Base-by-base conservation (phyloP, 1,140 invertebrate species). In the Drosophila repletoides region DNA sequence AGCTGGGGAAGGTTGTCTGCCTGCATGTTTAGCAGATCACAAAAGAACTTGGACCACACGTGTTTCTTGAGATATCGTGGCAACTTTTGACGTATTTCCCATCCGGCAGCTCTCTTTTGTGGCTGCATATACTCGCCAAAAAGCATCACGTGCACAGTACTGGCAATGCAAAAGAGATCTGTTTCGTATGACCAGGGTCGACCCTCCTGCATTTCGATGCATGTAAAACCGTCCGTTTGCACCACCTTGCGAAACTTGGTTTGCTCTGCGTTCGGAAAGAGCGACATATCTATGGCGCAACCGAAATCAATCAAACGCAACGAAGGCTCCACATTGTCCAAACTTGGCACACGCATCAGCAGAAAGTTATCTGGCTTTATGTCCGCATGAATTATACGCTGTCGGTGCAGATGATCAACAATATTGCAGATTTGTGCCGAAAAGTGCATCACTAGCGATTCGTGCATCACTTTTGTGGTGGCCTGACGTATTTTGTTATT, bases 331-430 rank as follows among this genome's bases (percentile, higher is more conserved):
- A 61, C 40, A 15, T 55, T 68, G 48, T 89, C 88, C 28, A 86
- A 75, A 24, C 64, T 88, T 10, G 88, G 88, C 14, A 89, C 84
- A 17, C 88, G 84, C 91, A 95, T 94, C 34, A 98, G 91, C 72
- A 99, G 91, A 90, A 99, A 98, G 91, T 99, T 99, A 86, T 99
- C 98, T 0, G 98, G 98, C 90, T 99, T 99, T 21, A 99, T 97
- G 90, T 99, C 98, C 2, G 95, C 97, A 91, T 99, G 98, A 53
- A 99, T 96, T 52, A 99, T 98, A 90, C 95, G 93, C 75, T 95
- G 95, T 76, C 95, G 94, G 76, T 98, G 97, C 58, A 99, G 91
- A 70, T 97, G 94, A 76, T 96, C 94, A 2, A 99, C 93, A 45
- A 98, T 97, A 52, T 95, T 93, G 48, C 99, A 91, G 90, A 99